Percentiles rank a stretch among this genome's conserved stretches.
Evolutionary conservation across 2,888 invertebrate genomes (phyloP).

Genomic region (Anthophora plumipes): DNA sequence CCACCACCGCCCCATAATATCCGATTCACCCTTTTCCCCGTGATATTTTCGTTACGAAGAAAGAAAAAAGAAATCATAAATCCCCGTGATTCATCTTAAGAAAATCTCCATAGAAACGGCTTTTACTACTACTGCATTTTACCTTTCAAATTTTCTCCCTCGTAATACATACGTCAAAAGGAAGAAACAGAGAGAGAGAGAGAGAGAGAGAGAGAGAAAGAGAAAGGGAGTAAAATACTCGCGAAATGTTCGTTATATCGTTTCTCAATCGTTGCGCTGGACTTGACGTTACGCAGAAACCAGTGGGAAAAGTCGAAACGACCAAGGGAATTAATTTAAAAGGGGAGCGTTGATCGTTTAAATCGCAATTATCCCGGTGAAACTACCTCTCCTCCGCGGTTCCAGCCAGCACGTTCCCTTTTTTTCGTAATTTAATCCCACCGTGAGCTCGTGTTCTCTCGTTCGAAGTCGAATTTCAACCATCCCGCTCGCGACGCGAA

Average conservation of each 20-base stretch:
- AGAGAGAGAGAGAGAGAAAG: no score
- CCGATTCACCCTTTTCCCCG: background rate
- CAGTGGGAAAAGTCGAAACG: background rate
- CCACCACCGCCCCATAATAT: background rate
- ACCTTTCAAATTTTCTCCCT: no score
- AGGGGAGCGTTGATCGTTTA: background rate
- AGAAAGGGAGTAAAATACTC: no score
- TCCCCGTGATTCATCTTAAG: background rate
- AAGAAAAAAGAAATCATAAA: background rate
- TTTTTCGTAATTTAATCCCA: slow-evolving; percentile 3
- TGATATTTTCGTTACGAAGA: background rate
- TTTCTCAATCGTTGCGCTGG: no score
- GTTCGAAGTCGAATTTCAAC: background rate
- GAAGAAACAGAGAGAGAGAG: no score
- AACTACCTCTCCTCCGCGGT: background rate
- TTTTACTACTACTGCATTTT: no score
- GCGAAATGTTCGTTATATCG: no score
- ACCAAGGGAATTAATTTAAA: background rate
- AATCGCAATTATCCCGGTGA: slow-evolving; percentile 19
- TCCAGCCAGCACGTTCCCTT: background rate
- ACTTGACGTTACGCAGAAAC: background rate
- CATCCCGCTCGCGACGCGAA: background rate
- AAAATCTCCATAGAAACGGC: background rate
- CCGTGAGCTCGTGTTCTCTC: background rate
- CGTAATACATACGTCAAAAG: no score